These are phyloP conservation scores for Lithophane ornitopus DNA, from an alignment of 2,888 invertebrate genomes.

Conservation along the genomic window DNA sequence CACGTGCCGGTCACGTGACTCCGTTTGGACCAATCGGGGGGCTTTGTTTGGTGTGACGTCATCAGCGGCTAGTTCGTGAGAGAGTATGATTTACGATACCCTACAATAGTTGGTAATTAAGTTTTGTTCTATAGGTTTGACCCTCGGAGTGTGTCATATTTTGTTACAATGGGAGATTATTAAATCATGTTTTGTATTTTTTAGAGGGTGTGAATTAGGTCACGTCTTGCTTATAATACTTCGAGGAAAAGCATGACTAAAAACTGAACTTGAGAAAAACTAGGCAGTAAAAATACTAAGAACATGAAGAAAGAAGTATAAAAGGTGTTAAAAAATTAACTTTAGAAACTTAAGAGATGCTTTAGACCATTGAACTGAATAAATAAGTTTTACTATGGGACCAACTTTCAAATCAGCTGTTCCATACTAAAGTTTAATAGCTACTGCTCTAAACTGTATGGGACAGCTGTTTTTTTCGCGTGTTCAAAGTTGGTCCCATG, in stretches of 20 bases:
- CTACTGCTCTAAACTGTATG: too few relatives aligned
- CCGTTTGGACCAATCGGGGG: conserved; percentile 63
- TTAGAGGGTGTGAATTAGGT: conserved; percentile 31
- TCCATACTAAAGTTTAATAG: too few relatives aligned
- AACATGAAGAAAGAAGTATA: background rate
- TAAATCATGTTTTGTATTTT: conserved; percentile 49
- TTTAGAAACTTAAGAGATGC: too few relatives aligned
- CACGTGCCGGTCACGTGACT: conserved; percentile 66
- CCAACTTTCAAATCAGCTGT: too few relatives aligned
- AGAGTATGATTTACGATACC: conserved; percentile 66
- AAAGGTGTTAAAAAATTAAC: too few relatives aligned
- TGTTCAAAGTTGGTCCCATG: too few relatives aligned
- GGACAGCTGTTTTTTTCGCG: too few relatives aligned
- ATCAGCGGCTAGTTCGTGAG: conserved; percentile 64
- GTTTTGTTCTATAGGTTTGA: conserved; percentile 56
- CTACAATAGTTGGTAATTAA: conserved; percentile 66
- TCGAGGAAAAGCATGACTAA: background rate
- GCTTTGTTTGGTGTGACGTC: conserved; percentile 64
- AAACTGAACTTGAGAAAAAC: background rate
- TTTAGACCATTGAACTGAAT: too few relatives aligned
- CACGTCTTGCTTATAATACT: background rate
- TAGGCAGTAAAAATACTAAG: background rate
- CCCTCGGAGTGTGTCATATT: conserved; percentile 53
- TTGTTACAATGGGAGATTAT: conserved; percentile 57
- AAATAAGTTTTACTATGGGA: too few relatives aligned